Evolutionary conservation across 2,888 invertebrate genomes (phyloP), one percentile per base, ranked within the genome.

Genomic region (Scaptomyza cyrtandrae): DNA sequence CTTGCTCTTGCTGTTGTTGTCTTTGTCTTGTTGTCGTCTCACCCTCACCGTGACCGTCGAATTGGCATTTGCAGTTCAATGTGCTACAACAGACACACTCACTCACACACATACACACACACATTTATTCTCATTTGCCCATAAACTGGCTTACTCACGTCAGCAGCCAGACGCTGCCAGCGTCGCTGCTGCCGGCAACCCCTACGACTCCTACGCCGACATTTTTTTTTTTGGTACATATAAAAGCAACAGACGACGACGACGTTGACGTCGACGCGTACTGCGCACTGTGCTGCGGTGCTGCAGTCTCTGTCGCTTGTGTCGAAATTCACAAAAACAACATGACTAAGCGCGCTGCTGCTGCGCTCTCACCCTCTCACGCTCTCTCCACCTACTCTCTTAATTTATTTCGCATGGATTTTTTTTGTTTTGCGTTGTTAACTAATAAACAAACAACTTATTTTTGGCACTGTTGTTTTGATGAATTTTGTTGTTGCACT

Each of bases 1-100:
- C 35, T 49, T 49, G 49, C n/a, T 45, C 41, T 53, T 69, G 50
- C n/a, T 45, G 46, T 53, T 69, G 50, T 29, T 50, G 48, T 57
- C 41, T 43, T 60, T 63, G 50, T 50, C 50, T 50, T 35, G 43
- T 57, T 63, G 62, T 57, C 65, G 70, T 65, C 75, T 74, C 80
- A 80, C 80, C 80, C 85, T 85, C 86, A 73, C 84, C 84, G 55
- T 85, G 85, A 85, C 86, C 85, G 82, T 85, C 80, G 80, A 78
- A 86, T 86, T 83, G 80, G 80, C 86, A 80, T 80, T 86, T 86
- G 82, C 85, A 86, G 85, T 85, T 85, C 85, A 85, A 85, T 86
- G 85, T 80, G 80, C 85, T 86, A 80, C 62, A 56, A 57, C 68
- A 75, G 50, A 71, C 55, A 74, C 45, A 67, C 61, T 49, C 52